Base-by-base conservation (phyloP, 2,113 vertebrate species). In the Leiothrix lutea region DNA sequence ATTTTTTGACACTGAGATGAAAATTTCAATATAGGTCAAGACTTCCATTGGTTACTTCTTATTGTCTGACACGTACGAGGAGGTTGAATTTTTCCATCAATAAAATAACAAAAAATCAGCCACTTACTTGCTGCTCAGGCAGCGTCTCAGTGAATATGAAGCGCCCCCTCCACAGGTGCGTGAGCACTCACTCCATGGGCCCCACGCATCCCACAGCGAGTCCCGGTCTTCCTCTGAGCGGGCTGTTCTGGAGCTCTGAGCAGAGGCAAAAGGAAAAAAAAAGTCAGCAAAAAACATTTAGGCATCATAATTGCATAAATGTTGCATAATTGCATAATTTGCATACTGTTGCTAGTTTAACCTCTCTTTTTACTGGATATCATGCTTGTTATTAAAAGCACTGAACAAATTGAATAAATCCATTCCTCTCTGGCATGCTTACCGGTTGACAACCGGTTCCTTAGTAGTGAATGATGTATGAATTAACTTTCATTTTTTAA, bases 171-270 rank as follows among this genome's bases (percentile, higher is more conserved):
- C 99, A 48, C 99, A 99, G 56, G 99, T 99, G 47, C 99, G 98
- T 6, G 99, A 99, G 81, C 99, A 99, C 84, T 99, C 99, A 0
- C 99, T 99, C 99, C 99, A 99, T 0, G 98, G 97, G 38, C 99
- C 99, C 99, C 99, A 99, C 81, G 99, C 99, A 11, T 99, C 99
- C 99, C 99, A 99, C 57, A 99, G 97, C 0, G 98, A 98, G 53
- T 99, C 99, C 36, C 96, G 97, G 94, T 99, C 99, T 97, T 99
- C 99, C 69, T 99, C 99, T 0, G 99, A 99, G 33, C 99, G 98
- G 29, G 99, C 98, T 26, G 98, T 99, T 96, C 99, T 98, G 11
- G 98, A 99, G 94, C 98, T 99, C 99, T 99, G 89, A 67, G 94
- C 61, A 72, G 72, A 95, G 4, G 21, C 66, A 81, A 65, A 53